Conservation (phyloP, 2,797 vertebrate genomes). For the Crypturellus tataupa region DNA sequence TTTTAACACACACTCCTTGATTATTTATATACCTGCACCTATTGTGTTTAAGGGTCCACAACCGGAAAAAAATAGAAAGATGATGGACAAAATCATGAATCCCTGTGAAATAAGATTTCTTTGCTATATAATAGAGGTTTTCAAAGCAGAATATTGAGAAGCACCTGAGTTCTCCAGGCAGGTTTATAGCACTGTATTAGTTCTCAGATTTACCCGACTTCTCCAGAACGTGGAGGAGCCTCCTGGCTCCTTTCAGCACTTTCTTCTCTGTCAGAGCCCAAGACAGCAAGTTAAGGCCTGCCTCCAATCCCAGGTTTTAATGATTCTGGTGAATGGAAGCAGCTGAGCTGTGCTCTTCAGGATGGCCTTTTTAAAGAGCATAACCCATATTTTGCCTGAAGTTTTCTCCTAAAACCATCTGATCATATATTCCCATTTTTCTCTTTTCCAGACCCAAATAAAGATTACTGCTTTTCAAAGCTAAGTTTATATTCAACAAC, state of each 20-base stretch:
- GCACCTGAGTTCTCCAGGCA: not conserved
- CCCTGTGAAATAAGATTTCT: not conserved
- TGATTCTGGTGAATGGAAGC: not conserved
- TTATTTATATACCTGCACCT: not conserved
- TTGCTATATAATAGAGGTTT: not conserved
- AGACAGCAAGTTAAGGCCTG: not conserved
- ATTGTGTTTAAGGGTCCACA: not conserved
- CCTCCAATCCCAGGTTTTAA: not conserved
- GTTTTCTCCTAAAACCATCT: not conserved
- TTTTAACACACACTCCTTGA: conserved; percentile 15
- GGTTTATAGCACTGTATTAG: not conserved
- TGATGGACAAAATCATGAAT: not conserved
- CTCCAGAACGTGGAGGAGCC: not conserved
- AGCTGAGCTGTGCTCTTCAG: not conserved
- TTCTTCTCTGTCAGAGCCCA: not conserved
- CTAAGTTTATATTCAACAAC: not conserved
- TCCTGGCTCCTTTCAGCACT: not conserved
- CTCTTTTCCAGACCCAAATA: not conserved
- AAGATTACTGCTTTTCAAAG: not conserved
- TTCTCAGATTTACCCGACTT: not conserved
- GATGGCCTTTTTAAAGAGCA: not conserved
- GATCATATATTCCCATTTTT: not conserved
- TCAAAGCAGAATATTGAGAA: not conserved
- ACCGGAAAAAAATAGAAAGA: not conserved
- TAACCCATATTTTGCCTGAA: not conserved